These are phyloP conservation scores for Thymelicus lineola DNA, from an alignment of 2,888 invertebrate genomes.

Conservation along the genomic window DNA sequence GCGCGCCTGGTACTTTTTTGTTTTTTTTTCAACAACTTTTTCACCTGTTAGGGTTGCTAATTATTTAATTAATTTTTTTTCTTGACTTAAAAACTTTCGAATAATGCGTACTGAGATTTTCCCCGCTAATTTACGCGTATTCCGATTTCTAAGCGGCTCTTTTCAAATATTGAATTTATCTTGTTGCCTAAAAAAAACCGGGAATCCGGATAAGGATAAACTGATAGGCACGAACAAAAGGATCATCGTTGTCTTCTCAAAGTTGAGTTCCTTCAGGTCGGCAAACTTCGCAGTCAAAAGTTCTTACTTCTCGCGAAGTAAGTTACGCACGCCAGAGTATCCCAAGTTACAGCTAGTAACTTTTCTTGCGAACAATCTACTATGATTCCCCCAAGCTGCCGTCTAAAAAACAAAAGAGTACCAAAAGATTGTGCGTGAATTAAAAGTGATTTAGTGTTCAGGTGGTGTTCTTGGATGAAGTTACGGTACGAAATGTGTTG, in stretches of 20 bases:
- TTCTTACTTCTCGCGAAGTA: constrained; percentile 72
- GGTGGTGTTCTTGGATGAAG: constrained; percentile 37
- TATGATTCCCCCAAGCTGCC: constrained; percentile 48
- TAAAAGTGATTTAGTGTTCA: constrained; percentile 45
- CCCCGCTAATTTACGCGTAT: constrained; percentile 7
- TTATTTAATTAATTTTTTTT: constrained; percentile 9
- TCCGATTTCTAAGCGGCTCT: neutral
- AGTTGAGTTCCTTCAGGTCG: constrained; percentile 71
- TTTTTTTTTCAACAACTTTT: constrained; percentile 47
- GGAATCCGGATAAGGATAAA: constrained; percentile 6
- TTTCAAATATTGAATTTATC: neutral
- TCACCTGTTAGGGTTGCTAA: constrained; percentile 20
- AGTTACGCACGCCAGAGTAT: constrained; percentile 64
- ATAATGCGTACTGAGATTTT: constrained; percentile 13
- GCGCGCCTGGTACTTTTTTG: constrained; percentile 53
- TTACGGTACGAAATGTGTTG: constrained; percentile 37
- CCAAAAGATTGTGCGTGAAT: constrained; percentile 39
- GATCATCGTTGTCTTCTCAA: constrained; percentile 49
- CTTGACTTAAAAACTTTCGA: neutral
- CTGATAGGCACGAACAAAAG: constrained; percentile 39
- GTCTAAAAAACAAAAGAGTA: constrained; percentile 53
- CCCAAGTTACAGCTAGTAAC: constrained; percentile 67
- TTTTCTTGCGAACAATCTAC: constrained; percentile 68
- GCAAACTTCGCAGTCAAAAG: constrained; percentile 76
- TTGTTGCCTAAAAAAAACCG: neutral